Base-by-base conservation (phyloP, 37 sponge, comb jelly and placozoan species). In the Spongilla lacustris region DNA sequence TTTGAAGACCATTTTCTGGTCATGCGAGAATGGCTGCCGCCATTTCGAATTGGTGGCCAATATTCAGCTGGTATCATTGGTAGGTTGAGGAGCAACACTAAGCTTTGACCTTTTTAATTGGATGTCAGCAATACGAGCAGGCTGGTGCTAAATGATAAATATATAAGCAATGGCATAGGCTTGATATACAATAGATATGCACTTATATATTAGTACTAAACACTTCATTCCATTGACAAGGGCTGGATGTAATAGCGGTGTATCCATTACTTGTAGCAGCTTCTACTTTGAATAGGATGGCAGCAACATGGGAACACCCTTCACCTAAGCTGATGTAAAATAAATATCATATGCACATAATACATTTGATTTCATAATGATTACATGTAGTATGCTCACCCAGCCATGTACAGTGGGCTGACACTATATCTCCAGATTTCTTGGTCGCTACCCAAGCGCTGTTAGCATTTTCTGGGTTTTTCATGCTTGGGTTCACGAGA, bases 231-330 rank as follows among this genome's bases (percentile, higher is more conserved):
- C 78, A 70, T 21, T 29, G 4, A 24, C 78, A 86, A 1, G 50
- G 1, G 33, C n/a, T 29, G 2, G 78, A 77, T 36, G 78, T 86
- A 17, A 28, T 3, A 35, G 67, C 25, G 0, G 78, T 50, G 33
- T 77, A 77, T 10, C 69, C 86, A 32, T 32, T 22, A 46, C 77
- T 78, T 11, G 27, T 23, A 86, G 27, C 77, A 48, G 37, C 34
- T 29, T 86, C 86, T 13, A 86, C 77, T 34, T 85, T 85, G 46
- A 76, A 76, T 29, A 76, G 68, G 22, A 84, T 68, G n/a, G 86
- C 67, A 37, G 77, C 77, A 66, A 75, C 86, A 76, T 76, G 71
- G 21, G 78, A 76, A 69, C 77, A 86, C 35, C 72, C 32, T 13
- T 85, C 85, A 66, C 75, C 85, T 49, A 34, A 50, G 30, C 76